Conservation (phyloP, 2,113 vertebrate species). For the Cochlearius cochlearius region DNA sequence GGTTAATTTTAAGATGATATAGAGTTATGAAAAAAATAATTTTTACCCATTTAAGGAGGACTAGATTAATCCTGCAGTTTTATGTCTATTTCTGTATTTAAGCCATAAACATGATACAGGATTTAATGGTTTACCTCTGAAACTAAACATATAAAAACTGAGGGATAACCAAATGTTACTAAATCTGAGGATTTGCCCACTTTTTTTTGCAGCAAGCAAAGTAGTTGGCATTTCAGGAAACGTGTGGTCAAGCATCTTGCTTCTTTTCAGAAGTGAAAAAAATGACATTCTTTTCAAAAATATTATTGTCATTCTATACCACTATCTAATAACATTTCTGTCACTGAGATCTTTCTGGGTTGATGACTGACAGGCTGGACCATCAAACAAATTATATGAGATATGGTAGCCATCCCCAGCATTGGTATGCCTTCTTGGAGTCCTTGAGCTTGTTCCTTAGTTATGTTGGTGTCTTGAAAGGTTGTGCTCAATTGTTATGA, state of each 20-base stretch:
- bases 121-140: neutral
- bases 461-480: neutral
- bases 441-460: neutral
- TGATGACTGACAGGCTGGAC: neutral
- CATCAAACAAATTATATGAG: neutral
- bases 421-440: neutral
- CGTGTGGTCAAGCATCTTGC: neutral
- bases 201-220: neutral
- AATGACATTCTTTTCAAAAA: neutral
- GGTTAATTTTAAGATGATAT: neutral
- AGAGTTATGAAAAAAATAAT: neutral
- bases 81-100: neutral
- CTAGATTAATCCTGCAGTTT: neutral
- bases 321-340: neutral
- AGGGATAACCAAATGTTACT: neutral
- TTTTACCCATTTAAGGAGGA: neutral
- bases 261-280: neutral
- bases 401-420: neutral
- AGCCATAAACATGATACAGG: neutral
- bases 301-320: neutral
- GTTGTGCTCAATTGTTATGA: neutral
- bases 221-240: neutral
- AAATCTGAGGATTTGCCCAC: neutral
- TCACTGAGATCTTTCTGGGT: neutral
- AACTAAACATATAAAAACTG: neutral